Conservation (phyloP, 2,888 invertebrate species). For the Troides aeacus region DNA sequence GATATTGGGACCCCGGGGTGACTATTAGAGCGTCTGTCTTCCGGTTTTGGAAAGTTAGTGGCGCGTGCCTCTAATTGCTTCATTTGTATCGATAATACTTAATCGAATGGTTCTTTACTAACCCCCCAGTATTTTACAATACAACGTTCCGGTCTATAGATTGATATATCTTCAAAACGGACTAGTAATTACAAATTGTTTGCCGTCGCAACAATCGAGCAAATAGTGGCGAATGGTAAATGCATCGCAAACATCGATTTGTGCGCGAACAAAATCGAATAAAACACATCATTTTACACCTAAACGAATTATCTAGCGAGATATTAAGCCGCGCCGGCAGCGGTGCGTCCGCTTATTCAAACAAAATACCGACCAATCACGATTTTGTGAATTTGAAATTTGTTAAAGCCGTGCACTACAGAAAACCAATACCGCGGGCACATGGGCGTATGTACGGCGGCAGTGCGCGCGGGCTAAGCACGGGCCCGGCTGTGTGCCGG, state of each 20-base stretch:
- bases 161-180: conserved; percentile 41
- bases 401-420: conserved; percentile 75
- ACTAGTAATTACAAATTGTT: conserved; percentile 49
- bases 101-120: conserved; percentile 37
- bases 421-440: conserved; percentile 75
- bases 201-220: conserved; percentile 42
- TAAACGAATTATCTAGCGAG: conserved; percentile 70
- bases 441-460: conserved; percentile 51
- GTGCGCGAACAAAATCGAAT: conserved; percentile 58
- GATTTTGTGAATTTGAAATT: conserved; percentile 80
- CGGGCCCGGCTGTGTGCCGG: conserved; percentile 56
- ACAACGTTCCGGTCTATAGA: conserved; percentile 54
- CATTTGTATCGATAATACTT: conserved; percentile 70
- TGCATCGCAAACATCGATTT: conserved; percentile 51
- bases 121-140: conserved; percentile 36
- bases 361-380: conserved; percentile 78
- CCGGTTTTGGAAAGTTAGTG: conserved; percentile 61
- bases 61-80: conserved; percentile 77
- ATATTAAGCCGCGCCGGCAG: conserved; percentile 56
- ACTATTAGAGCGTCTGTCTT: conserved; percentile 76
- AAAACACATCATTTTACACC: conserved; percentile 69
- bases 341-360: conserved; percentile 68
- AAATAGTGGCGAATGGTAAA: conserved; percentile 33
- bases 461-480: conserved; percentile 77
- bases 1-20: conserved; percentile 76